Evolutionary conservation across 1,140 invertebrate species (phyloP).

Genomic region (Episyrphus balteatus): DNA sequence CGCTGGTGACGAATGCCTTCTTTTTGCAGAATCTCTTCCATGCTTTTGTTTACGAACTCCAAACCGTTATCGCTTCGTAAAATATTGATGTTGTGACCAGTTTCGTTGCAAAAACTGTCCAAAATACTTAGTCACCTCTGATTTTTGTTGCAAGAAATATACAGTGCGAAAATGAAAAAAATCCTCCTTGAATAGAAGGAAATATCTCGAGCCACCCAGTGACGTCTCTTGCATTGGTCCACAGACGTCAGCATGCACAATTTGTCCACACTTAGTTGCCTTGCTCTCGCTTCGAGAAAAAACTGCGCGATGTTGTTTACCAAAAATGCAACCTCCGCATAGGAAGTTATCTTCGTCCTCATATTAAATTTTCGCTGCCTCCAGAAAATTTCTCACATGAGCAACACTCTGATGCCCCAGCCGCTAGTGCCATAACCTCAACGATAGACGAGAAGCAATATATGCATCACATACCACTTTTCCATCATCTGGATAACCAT

Average conservation of each 20-base stretch:
- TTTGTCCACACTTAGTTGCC: constrained; percentile 19
- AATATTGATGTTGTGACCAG: constrained; percentile 22
- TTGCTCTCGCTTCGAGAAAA: constrained; percentile 18
- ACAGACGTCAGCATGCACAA: constrained; percentile 37
- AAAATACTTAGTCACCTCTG: constrained; percentile 23
- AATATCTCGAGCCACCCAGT: constrained; percentile 23
- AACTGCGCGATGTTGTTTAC: constrained; percentile 28
- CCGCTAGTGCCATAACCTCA: constrained; percentile 32
- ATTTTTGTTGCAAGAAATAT: constrained; percentile 36
- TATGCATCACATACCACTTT: constrained; percentile 16
- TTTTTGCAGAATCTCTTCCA: constrained; percentile 19
- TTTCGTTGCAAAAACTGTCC: constrained; percentile 30
- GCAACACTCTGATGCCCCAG: constrained; percentile 35
- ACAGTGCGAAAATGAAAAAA: constrained; percentile 26
- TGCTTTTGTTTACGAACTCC: constrained; percentile 32
- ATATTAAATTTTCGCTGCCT: constrained; percentile 13
- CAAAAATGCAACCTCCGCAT: constrained; percentile 33
- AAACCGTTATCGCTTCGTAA: constrained; percentile 38
- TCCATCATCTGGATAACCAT: constrained; percentile 17
- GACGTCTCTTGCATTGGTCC: constrained; percentile 36
- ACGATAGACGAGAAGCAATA: constrained; percentile 10
- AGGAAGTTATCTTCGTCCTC: constrained; percentile 7
- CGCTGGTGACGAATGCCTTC: constrained; percentile 31
- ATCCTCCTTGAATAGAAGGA: constrained; percentile 37
- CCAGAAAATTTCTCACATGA: constrained; percentile 27